These are phyloP conservation scores for Mobula hypostoma DNA, from an alignment of 2,113 vertebrate genomes.

Conservation along the genomic window DNA sequence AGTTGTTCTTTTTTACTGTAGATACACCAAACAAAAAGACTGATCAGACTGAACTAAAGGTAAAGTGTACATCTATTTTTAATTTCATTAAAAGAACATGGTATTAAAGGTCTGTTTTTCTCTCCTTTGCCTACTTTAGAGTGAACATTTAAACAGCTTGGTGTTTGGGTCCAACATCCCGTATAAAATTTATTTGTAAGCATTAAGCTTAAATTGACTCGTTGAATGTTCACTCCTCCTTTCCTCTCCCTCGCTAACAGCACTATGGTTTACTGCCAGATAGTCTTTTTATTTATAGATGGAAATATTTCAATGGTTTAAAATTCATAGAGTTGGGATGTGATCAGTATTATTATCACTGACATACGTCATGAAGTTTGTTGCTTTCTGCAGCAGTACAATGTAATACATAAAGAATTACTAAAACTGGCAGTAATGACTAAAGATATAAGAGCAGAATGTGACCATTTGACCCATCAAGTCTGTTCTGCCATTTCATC, in stretches of 20 bases:
- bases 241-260: not conserved
- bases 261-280: not conserved
- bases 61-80: not conserved
- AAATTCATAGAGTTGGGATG: too few species aligned
- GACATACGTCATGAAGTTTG: too few species aligned
- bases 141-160: not conserved
- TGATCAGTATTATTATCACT: too few species aligned
- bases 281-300: not conserved
- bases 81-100: not conserved
- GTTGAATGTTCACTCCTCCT: too few species aligned
- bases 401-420: too few species aligned
- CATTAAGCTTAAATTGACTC: not conserved
- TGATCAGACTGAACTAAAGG: not conserved
- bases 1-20: not conserved
- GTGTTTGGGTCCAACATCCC: too few species aligned
- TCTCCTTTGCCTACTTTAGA: not conserved
- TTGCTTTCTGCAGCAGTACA: too few species aligned
- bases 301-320: too few species aligned
- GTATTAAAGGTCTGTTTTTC: not conserved
- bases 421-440: too few species aligned
- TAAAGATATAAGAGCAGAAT: too few species aligned
- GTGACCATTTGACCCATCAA: too few species aligned
- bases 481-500: too few species aligned
- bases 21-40: not conserved
- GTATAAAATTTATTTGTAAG: not conserved